Percentiles rank a stretch among this genome's conserved stretches.
Conservation (phyloP, 2,888 invertebrate species). For the Parascotia fuliginaria region DNA sequence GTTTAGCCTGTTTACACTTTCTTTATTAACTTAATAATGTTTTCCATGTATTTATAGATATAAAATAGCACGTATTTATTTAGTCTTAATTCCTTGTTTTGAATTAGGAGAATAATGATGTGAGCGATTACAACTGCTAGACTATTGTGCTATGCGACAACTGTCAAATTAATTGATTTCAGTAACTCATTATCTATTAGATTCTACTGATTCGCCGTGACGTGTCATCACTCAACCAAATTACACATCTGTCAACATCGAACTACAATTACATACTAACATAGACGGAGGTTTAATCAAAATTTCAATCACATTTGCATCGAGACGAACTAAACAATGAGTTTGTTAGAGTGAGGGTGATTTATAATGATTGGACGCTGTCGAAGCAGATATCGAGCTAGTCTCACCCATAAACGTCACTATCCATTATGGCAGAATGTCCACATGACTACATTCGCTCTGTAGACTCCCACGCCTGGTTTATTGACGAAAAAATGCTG, state of each 20-base stretch:
- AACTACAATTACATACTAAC: conserved; percentile 22
- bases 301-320: conserved; percentile 47
- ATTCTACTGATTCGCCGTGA: background rate
- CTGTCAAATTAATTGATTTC: background rate
- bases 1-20: too few relatives aligned
- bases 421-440: conserved; percentile 46
- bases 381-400: conserved; percentile 47
- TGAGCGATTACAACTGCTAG: too few relatives aligned
- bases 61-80: too few relatives aligned
- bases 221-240: conserved; percentile 9
- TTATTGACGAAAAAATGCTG: conserved; percentile 50
- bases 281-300: conserved; percentile 38
- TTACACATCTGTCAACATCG: conserved; percentile 14
- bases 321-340: conserved; percentile 45
- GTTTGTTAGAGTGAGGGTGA: conserved; percentile 42
- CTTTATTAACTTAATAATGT: too few relatives aligned
- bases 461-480: conserved; percentile 37
- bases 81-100: too few relatives aligned
- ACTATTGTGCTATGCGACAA: too few relatives aligned
- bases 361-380: conserved; percentile 51
- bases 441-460: conserved; percentile 45
- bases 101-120: too few relatives aligned
- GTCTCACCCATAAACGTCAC: conserved; percentile 49
- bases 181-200: conserved; percentile 1
- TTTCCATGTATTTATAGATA: too few relatives aligned